These are phyloP conservation scores for Procapra przewalskii DNA, from an alignment of 2,113 vertebrate species.

Conservation along the genomic window DNA sequence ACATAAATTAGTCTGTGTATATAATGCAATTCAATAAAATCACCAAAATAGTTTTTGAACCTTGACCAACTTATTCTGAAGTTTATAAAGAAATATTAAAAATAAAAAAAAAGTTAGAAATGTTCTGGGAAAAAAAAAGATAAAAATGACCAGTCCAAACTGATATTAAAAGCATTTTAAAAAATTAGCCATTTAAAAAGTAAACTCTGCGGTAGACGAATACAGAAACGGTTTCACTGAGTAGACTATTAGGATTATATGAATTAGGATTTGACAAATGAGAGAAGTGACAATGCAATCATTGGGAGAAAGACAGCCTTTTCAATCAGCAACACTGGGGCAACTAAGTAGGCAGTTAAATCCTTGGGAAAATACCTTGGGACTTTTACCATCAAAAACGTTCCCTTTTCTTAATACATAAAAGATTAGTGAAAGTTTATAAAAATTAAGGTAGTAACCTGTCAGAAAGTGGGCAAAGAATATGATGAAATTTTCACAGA, in stretches of 20 bases:
- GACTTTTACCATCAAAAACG: background rate
- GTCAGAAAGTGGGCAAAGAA: background rate
- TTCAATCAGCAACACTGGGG: background rate
- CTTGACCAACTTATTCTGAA: too few species aligned
- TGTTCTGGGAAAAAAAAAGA: background rate
- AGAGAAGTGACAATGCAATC: background rate
- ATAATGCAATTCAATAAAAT: background rate
- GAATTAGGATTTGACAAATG: background rate
- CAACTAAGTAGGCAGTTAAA: background rate
- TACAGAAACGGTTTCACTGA: background rate
- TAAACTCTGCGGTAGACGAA: background rate
- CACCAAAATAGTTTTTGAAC: too few species aligned
- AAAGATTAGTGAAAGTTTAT: background rate
- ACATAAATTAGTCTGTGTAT: background rate
- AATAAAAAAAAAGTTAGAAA: background rate
- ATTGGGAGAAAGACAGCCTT: background rate
- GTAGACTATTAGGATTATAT: background rate
- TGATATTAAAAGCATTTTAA: background rate
- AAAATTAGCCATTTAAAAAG: background rate
- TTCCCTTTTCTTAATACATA: background rate
- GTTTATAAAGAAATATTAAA: too few species aligned
- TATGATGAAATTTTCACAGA: background rate
- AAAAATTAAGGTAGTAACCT: background rate
- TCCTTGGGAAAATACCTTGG: background rate
- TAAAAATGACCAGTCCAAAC: background rate